Evolutionary conservation across 2,888 invertebrate genomes (phyloP).

Genomic region (Leptura quadrifasciata): DNA sequence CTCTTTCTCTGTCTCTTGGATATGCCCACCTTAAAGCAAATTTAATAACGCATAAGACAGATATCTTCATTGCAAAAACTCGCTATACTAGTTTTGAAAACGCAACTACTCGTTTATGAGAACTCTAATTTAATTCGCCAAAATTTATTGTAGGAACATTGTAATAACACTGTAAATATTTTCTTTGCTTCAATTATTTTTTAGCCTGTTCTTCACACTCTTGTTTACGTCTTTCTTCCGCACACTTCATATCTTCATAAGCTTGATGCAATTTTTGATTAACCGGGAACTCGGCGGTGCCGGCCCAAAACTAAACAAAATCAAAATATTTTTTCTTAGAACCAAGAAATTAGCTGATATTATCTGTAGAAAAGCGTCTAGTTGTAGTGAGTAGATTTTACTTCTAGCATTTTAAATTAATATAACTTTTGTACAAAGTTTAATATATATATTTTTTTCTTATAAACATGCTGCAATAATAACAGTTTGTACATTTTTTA

Average conservation of each 20-base stretch:
- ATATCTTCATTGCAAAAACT: too few relatives aligned
- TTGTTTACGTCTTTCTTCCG: conserved; percentile 43
- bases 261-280: conserved; percentile 63
- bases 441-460: conserved; percentile 26
- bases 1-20: too few relatives aligned
- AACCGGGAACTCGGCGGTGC: conserved; percentile 63
- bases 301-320: conserved; percentile 58
- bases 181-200: conserved; percentile 7
- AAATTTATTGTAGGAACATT: not conserved
- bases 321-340: conserved; percentile 19
- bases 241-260: conserved; percentile 65
- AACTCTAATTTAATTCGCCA: too few relatives aligned
- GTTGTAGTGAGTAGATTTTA: conserved; percentile 55
- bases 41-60: too few relatives aligned
- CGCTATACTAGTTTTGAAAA: too few relatives aligned
- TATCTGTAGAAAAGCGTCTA: conserved; percentile 47
- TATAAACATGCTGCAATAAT: conserved; percentile 28
- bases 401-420: conserved; percentile 29
- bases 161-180: not conserved
- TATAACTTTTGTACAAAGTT: conserved; percentile 37
- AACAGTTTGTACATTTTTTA: conserved; percentile 31
- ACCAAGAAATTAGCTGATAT: not conserved
- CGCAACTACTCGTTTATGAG: too few relatives aligned
- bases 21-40: too few relatives aligned
- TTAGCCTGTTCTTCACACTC: conserved; percentile 40